Evolutionary conservation across 1,140 invertebrate species (phyloP).

Genomic region (Wiebesia pumilae): DNA sequence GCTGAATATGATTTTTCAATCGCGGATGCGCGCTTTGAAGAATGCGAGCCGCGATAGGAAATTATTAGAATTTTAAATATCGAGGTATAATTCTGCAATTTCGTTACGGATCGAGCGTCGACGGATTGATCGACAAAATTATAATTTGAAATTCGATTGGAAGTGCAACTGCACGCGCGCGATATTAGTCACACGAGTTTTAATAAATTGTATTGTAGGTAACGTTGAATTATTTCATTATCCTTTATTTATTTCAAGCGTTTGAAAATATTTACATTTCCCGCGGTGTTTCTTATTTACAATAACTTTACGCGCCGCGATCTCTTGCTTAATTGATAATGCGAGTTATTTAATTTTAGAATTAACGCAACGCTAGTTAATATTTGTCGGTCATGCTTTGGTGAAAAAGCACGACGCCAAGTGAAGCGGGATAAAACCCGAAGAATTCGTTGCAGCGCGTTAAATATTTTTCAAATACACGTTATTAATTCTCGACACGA

Average conservation of each 20-base stretch:
- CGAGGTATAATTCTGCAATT: not conserved
- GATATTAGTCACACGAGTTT: not conserved
- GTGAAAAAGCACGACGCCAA: not conserved
- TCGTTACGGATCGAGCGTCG: not conserved
- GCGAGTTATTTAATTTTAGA: conserved; percentile 13
- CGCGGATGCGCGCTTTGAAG: not conserved
- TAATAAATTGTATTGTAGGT: conserved; percentile 10
- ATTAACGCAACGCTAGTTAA: not conserved
- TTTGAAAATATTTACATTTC: not conserved
- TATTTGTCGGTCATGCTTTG: not conserved
- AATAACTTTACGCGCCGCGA: not conserved
- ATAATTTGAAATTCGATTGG: not conserved
- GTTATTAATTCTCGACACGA: not conserved
- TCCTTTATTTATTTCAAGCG: not conserved
- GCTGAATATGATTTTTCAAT: not conserved
- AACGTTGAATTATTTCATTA: not conserved
- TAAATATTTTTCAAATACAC: not conserved
- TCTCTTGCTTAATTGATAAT: not conserved
- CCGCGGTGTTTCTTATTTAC: not conserved
- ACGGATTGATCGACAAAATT: not conserved
- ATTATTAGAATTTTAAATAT: not conserved
- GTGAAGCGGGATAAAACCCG: not conserved
- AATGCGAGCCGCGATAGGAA: not conserved
- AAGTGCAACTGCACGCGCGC: not conserved
- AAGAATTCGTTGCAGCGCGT: not conserved